These are phyloP conservation scores for Halictus ligatus DNA, from an alignment of 2,888 invertebrate species.

Conservation along the genomic window DNA sequence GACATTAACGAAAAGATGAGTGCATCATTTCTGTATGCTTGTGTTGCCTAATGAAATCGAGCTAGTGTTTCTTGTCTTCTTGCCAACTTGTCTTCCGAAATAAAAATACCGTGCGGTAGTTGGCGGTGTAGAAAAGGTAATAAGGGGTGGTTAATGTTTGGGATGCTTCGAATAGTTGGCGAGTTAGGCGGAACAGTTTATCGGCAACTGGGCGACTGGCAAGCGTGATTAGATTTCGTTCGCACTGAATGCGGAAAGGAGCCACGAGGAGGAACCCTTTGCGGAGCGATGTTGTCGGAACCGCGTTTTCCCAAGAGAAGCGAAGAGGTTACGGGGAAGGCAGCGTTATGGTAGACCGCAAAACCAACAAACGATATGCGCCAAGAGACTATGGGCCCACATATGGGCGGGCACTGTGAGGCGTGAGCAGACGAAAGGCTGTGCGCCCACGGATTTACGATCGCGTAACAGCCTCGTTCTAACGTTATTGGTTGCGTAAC, in stretches of 20 bases:
- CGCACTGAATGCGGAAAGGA: conserved; percentile 57
- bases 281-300: conserved; percentile 65
- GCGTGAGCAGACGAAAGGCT: neutral
- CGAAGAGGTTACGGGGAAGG: conserved; percentile 73
- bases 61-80: neutral
- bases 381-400: conserved; percentile 59
- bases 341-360: conserved; percentile 81
- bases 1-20: neutral
- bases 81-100: neutral
- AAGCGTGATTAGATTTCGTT: conserved; percentile 70
- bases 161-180: conserved; percentile 45
- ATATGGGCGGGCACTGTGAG: conserved; percentile 54
- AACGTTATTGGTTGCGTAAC: neutral
- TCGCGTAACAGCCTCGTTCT: neutral
- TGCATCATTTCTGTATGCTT: no score
- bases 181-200: conserved; percentile 46
- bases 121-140: neutral
- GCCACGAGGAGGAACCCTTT: conserved; percentile 64
- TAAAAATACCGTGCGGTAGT: neutral
- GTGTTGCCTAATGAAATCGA: neutral
- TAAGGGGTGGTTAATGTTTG: neutral
- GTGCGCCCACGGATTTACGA: conserved; percentile 3
- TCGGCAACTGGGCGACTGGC: conserved; percentile 32
- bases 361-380: conserved; percentile 81
- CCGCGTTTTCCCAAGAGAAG: conserved; percentile 70